A percentile compares a stretch with the other conserved stretches of the same genome.
These are phyloP conservation scores for Campylorhamphus procurvoides DNA, from an alignment of 2,113 vertebrate genomes.

Conservation along the genomic window DNA sequence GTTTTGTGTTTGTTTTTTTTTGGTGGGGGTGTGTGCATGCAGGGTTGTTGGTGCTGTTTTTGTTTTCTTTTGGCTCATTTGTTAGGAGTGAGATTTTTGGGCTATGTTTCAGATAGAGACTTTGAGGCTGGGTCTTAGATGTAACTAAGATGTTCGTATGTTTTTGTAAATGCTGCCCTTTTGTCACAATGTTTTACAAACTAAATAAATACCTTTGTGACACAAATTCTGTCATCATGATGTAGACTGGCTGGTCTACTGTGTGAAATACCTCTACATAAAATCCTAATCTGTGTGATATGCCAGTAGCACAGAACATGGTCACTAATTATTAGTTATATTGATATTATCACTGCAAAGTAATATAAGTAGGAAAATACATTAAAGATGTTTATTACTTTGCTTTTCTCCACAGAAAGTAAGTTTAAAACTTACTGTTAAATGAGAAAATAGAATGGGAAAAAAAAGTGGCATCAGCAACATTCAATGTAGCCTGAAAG, in stretches of 20 bases:
- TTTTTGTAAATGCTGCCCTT: not conserved
- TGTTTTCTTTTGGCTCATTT: not conserved
- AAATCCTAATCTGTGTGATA: not conserved
- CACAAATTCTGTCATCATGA: not conserved
- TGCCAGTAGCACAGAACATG: not conserved
- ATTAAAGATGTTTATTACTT: not conserved
- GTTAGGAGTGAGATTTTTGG: accelerated
- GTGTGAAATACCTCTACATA: not conserved
- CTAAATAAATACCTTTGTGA: not conserved
- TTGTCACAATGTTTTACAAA: not conserved
- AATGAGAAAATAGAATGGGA: not conserved
- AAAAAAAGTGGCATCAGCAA: not conserved
- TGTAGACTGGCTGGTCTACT: not conserved
- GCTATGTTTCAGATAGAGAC: not conserved
- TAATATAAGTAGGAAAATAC: not conserved
- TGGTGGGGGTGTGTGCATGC: too few relatives aligned
- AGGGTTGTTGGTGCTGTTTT: not conserved
- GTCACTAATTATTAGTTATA: not conserved
- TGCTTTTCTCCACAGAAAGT: not conserved
- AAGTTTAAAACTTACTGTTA: not conserved
- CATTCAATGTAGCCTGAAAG: not conserved
- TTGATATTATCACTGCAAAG: not conserved
- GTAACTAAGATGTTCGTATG: not conserved
- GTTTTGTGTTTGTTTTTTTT: not conserved
- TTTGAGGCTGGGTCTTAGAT: not conserved